Evolutionary conservation across 2,113 vertebrate genomes (phyloP).

Genomic region (Myotis brandtii): DNA sequence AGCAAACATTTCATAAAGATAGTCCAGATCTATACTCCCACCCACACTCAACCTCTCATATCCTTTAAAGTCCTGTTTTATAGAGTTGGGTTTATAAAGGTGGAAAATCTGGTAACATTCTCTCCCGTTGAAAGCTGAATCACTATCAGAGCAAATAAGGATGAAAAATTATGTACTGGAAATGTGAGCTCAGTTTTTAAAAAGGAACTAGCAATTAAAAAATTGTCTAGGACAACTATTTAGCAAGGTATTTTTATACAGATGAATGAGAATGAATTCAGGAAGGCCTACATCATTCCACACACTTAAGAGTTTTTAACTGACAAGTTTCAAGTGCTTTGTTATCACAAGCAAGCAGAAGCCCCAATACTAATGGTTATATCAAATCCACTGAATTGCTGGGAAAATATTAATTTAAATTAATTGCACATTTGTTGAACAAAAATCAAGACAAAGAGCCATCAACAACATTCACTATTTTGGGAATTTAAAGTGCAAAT

Average conservation of each 20-base stretch:
- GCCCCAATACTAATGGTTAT: background rate
- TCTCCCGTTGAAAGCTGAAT: slow-evolving; percentile 28
- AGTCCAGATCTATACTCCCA: background rate
- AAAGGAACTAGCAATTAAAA: slow-evolving; percentile 40
- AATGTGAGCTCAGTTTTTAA: background rate
- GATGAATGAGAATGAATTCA: slow-evolving; percentile 44
- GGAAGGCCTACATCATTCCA: background rate
- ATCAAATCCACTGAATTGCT: slow-evolving; percentile 30
- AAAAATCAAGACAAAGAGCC: slow-evolving; percentile 32
- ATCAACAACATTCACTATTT: slow-evolving; percentile 7
- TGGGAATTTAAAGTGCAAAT: slow-evolving; percentile 1
- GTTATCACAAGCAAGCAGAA: slow-evolving; percentile 40
- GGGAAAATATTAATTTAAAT: slow-evolving; percentile 19
- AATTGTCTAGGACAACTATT: slow-evolving; percentile 26
- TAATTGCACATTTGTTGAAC: background rate
- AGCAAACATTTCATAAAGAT: slow-evolving; percentile 20
- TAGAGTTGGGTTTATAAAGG: background rate
- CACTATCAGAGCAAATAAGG: background rate
- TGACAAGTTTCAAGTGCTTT: slow-evolving; percentile 42
- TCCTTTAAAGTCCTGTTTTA: slow-evolving; percentile 27
- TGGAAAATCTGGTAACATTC: background rate
- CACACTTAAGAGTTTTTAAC: background rate
- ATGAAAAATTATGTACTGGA: slow-evolving; percentile 6
- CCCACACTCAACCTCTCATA: background rate
- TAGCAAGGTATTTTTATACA: slow-evolving; percentile 6